Evolutionary conservation across 2,888 invertebrate species (phyloP).

Genomic region (Chydorus sphaericus): DNA sequence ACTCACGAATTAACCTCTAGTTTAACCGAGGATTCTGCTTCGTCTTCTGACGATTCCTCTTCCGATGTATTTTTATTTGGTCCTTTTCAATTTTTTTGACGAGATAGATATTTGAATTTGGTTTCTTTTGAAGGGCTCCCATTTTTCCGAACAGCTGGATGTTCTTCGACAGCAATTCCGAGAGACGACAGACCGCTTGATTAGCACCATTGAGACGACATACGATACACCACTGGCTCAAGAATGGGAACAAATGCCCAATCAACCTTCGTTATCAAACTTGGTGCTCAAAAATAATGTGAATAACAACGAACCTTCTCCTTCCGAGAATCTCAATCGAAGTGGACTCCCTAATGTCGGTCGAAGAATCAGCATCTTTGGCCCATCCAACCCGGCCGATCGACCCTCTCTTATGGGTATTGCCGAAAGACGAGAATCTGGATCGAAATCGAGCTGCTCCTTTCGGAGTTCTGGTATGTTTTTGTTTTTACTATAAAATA

Average conservation of each 20-base stretch:
- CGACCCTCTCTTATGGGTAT: not conserved
- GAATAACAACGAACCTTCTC: not conserved
- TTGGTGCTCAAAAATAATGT: too few relatives aligned
- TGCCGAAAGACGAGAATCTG: not conserved
- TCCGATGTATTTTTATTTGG: not conserved
- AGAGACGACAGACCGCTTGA: slow-evolving; percentile 12
- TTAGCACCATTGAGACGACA: slow-evolving; percentile 11
- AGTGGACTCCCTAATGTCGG: not conserved
- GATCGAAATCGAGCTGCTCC: not conserved
- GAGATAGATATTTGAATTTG: not conserved
- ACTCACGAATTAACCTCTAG: slow-evolving; percentile 1
- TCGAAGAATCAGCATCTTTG: slow-evolving; percentile 6
- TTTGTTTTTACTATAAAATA: not conserved
- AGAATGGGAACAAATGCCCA: not conserved
- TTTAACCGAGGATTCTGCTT: not conserved
- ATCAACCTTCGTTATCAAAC: too few relatives aligned
- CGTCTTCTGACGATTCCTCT: not conserved
- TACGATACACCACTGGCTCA: not conserved
- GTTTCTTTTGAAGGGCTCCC: slow-evolving; percentile 2
- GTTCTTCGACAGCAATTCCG: slow-evolving; percentile 11
- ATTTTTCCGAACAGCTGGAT: slow-evolving; percentile 10
- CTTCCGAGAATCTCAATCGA: not conserved
- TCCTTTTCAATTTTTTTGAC: not conserved
- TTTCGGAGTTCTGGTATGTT: not conserved
- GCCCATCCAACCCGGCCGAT: not conserved